phyloP scores from a whole-genome alignment of 92 coral and sea anemone genomes.

The Phenganax stokvisi region DNA sequence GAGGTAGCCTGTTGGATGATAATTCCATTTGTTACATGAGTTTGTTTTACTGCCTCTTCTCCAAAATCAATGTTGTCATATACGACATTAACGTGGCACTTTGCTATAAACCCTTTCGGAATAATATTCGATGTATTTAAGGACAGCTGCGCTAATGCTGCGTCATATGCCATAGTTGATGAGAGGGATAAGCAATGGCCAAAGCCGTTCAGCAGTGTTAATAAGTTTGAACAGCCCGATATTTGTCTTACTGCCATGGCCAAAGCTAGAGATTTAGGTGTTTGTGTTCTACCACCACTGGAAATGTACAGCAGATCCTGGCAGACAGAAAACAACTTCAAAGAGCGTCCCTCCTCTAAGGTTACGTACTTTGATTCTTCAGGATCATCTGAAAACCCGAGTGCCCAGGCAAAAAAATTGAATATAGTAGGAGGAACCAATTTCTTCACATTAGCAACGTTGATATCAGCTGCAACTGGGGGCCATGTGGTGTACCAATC shows the following conservation, averaged over 20 bases:
- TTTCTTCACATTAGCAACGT: conserved; percentile 23
- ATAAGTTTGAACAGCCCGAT: conserved; percentile 41
- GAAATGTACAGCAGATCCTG: conserved; percentile 35
- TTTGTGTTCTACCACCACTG: conserved; percentile 31
- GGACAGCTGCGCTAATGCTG: conserved; percentile 1
- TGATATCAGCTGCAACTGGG: too few relatives aligned
- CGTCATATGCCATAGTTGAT: not conserved
- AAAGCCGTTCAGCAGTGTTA: conserved; percentile 34
- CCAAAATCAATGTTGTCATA: too few relatives aligned
- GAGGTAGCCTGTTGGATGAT: too few relatives aligned
- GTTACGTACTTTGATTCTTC: conserved; percentile 16
- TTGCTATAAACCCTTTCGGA: not conserved
- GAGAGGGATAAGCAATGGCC: conserved; percentile 38
- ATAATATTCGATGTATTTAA: not conserved
- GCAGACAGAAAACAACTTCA: conserved; percentile 37
- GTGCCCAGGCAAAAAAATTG: conserved; percentile 42
- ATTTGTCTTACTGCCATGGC: conserved; percentile 48
- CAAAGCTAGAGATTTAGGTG: conserved; percentile 42
- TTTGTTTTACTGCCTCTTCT: too few relatives aligned
- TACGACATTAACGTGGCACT: too few relatives aligned
- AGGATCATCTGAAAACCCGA: conserved; percentile 19
- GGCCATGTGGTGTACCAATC: too few relatives aligned
- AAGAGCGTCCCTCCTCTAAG: conserved; percentile 16
- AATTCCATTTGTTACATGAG: too few relatives aligned
- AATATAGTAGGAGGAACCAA: conserved; percentile 40